Conservation (phyloP, 2,113 vertebrate genomes). For the Oncorhynchus tshawytscha region DNA sequence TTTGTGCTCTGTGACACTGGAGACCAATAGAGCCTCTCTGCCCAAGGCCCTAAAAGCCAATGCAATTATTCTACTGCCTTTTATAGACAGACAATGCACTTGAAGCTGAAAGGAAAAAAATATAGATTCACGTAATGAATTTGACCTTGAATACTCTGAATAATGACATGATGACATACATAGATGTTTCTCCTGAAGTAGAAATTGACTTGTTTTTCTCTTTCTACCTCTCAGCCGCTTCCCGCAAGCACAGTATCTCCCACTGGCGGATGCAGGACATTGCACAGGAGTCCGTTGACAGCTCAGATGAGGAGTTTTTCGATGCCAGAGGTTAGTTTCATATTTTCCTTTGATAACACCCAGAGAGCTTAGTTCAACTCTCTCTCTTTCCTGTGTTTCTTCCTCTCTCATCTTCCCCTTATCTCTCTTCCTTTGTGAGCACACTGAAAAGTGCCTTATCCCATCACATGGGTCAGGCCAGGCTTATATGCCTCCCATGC, state of each 20-base stretch:
- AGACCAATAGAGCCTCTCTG: not conserved
- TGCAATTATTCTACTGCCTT: too few relatives aligned
- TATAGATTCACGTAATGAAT: constrained; percentile 10
- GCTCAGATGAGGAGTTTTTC: constrained; percentile 97
- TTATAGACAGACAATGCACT: too few relatives aligned
- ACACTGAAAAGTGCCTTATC: not conserved
- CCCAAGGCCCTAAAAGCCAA: not conserved
- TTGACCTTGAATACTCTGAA: constrained; percentile 13
- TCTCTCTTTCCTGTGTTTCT: not conserved
- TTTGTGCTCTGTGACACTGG: not conserved
- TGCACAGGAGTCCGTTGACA: constrained; percentile 89
- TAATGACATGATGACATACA: constrained; percentile 7
- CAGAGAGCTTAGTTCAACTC: not conserved
- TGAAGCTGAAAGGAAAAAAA: not conserved
- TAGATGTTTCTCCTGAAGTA: not conserved
- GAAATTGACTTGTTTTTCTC: constrained; percentile 12
- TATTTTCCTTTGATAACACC: constrained; percentile 9
- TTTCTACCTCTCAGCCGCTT: constrained; percentile 69
- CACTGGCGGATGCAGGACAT: constrained; percentile 86
- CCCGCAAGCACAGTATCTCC: constrained; percentile 72
- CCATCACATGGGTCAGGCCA: not conserved
- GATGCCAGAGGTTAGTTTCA: constrained; percentile 89
- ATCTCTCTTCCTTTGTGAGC: not conserved
- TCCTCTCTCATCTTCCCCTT: not conserved
- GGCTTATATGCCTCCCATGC: not conserved